Percentiles rank a stretch among this genome's conserved stretches.
Conservation (phyloP, 2,888 invertebrate genomes). For the Bellardia bayeri region DNA sequence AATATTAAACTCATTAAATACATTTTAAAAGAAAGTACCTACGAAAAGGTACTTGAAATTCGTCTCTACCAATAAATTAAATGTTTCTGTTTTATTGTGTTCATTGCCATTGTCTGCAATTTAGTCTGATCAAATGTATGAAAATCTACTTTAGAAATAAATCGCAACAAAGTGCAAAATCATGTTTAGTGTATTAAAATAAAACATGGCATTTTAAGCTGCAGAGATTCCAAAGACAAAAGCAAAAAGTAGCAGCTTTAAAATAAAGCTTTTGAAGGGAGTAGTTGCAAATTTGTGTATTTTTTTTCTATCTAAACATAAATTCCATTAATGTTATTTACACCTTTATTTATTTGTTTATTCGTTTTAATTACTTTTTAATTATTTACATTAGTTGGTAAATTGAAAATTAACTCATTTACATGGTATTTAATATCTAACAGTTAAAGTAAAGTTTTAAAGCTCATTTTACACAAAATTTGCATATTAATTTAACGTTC, state of each 20-base stretch:
- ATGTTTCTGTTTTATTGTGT: background rate
- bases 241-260: background rate
- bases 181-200: constrained; percentile 78
- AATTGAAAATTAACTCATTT: constrained; percentile 68
- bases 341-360: constrained; percentile 74
- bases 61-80: background rate
- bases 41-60: too few relatives aligned
- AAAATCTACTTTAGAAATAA: constrained; percentile 79
- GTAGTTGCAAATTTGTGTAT: background rate
- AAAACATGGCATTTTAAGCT: constrained; percentile 46
- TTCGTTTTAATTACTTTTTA: constrained; percentile 74
- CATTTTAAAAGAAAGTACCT: too few relatives aligned
- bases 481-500: constrained; percentile 54
- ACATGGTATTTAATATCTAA: constrained; percentile 27
- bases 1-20: too few relatives aligned
- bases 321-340: constrained; percentile 77
- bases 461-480: constrained; percentile 50
- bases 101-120: constrained; percentile 31
- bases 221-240: background rate
- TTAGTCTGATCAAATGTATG: constrained; percentile 71
- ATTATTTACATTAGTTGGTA: constrained; percentile 63
- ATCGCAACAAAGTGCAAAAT: constrained; percentile 82
- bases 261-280: background rate
- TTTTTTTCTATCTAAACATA: background rate
- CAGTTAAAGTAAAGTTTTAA: constrained; percentile 44